Evolutionary conservation across 92 coral and sea anemone species (phyloP).

Genomic region (Blastomussa wellsi): DNA sequence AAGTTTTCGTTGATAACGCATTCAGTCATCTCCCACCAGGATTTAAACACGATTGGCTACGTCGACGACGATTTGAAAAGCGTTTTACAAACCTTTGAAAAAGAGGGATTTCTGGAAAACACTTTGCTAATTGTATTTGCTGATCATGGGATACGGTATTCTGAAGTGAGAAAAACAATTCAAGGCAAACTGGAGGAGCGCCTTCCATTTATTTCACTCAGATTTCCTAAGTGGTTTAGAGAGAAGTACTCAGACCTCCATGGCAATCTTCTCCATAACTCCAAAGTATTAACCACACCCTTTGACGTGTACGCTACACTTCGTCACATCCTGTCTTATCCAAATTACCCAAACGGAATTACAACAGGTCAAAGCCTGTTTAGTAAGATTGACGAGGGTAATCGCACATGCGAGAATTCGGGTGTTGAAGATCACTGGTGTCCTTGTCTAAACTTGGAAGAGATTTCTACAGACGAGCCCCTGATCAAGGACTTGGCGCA

Average conservation of each 20-base stretch:
- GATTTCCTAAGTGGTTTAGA: slow-evolving; percentile 64
- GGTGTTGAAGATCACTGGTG: slow-evolving; percentile 89
- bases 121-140: slow-evolving; percentile 23
- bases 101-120: slow-evolving; percentile 43
- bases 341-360: slow-evolving; percentile 55
- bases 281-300: slow-evolving; percentile 63
- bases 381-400: slow-evolving; percentile 40
- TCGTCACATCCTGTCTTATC: slow-evolving; percentile 65
- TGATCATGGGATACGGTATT: background rate
- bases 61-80: slow-evolving; percentile 54
- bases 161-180: background rate
- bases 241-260: slow-evolving; percentile 46
- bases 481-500: slow-evolving; percentile 50
- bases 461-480: slow-evolving; percentile 40
- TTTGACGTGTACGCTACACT: slow-evolving; percentile 71
- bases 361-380: slow-evolving; percentile 74
- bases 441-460: slow-evolving; percentile 77
- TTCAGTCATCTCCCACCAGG: slow-evolving; percentile 43
- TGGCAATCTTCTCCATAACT: slow-evolving; percentile 40
- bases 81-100: slow-evolving; percentile 43
- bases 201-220: slow-evolving; percentile 70
- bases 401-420: slow-evolving; percentile 66
- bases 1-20: slow-evolving; percentile 53
- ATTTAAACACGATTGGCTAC: slow-evolving; percentile 47
- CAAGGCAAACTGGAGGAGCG: slow-evolving; percentile 56